phyloP scores from a whole-genome alignment of 2,797 vertebrate genomes.

The Falco rusticolus region DNA sequence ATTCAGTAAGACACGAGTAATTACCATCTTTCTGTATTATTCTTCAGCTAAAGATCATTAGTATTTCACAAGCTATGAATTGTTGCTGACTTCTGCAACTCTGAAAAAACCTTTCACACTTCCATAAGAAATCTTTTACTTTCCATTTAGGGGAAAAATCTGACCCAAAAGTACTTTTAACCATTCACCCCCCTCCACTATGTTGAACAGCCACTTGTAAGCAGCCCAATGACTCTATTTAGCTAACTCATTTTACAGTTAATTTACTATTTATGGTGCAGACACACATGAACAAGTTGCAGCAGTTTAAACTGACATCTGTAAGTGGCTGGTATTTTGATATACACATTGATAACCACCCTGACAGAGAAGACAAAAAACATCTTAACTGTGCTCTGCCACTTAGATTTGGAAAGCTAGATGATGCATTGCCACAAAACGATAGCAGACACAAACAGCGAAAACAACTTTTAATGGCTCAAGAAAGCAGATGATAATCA shows the following conservation, averaged over 20 bases:
- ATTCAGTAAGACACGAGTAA: neutral
- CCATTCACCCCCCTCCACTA: neutral
- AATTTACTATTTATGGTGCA: slow-evolving; percentile 8
- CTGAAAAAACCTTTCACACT: neutral
- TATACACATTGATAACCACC: neutral
- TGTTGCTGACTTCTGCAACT: neutral
- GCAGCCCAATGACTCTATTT: neutral
- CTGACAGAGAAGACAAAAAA: neutral
- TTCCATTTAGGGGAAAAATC: neutral
- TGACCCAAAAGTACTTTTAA: neutral
- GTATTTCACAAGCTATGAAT: neutral
- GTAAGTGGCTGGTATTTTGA: neutral
- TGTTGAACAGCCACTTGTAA: neutral
- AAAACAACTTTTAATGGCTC: neutral
- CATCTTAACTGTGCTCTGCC: neutral
- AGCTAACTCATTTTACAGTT: neutral
- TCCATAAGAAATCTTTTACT: neutral
- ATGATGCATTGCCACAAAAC: neutral
- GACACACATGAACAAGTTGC: neutral
- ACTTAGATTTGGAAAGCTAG: neutral
- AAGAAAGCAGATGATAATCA: neutral
- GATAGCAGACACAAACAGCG: neutral
- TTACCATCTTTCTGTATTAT: neutral
- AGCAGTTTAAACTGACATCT: slow-evolving; percentile 14
- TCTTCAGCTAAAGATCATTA: neutral